Evolutionary conservation across 2,113 vertebrate species (phyloP).

Genomic region (Ptyas mucosa): DNA sequence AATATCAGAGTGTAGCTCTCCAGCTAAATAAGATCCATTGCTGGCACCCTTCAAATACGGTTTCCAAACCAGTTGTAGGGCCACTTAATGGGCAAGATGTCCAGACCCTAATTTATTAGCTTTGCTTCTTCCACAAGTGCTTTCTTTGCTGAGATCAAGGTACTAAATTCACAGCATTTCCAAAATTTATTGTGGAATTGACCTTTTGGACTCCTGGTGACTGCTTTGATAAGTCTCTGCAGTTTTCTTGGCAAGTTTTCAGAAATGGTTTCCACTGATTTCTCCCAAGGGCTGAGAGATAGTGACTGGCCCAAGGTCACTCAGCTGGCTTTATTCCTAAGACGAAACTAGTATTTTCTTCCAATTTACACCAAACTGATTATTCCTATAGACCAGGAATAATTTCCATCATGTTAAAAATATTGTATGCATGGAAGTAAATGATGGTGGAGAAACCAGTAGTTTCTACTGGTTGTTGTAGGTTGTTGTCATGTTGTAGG

Average conservation of each 20-base stretch:
- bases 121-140: not conserved
- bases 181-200: not conserved
- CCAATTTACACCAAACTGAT: too few species aligned
- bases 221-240: too few species aligned
- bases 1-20: not conserved
- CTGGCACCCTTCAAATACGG: not conserved
- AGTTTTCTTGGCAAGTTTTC: too few species aligned
- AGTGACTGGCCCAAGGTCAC: too few species aligned
- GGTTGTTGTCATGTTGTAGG: not conserved
- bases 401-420: constrained; percentile 10
- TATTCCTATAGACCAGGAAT: not conserved
- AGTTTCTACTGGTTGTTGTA: too few species aligned
- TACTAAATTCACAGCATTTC: not conserved
- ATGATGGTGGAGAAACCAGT: not conserved
- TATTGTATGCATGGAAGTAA: not conserved
- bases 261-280: too few species aligned
- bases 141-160: not conserved
- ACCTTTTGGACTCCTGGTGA: too few species aligned
- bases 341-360: too few species aligned
- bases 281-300: too few species aligned
- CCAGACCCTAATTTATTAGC: not conserved
- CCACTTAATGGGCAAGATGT: too few species aligned
- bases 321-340: too few species aligned
- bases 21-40: not conserved
- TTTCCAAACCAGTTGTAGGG: not conserved